Percentiles rank a stretch among this genome's conserved stretches.
Conservation (phyloP, 2,113 vertebrate genomes). For the Cynoglossus semilaevis region DNA sequence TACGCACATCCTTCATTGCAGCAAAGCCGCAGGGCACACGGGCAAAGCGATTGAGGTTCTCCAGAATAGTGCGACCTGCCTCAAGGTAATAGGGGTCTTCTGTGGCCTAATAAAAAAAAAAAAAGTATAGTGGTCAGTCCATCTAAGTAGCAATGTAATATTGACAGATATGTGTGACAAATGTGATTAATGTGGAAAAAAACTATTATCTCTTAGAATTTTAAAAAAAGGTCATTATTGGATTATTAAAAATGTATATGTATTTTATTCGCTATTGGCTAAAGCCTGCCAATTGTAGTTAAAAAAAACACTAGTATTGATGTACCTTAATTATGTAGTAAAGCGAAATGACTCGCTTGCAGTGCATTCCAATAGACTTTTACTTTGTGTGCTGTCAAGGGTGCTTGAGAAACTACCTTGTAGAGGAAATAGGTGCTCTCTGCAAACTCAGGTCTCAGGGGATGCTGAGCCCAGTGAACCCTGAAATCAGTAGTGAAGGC, state of each 20-base stretch:
- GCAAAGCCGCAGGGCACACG: slow-evolving; percentile 97
- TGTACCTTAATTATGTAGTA: neutral
- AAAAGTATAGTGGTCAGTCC: neutral
- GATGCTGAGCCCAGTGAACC: slow-evolving; percentile 98
- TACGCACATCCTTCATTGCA: slow-evolving; percentile 97
- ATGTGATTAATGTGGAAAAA: no score
- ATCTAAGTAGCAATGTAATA: no score
- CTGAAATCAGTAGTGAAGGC: slow-evolving; percentile 99
- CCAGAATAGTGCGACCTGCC: slow-evolving; percentile 93
- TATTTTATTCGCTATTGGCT: no score
- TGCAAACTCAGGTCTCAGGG: slow-evolving; percentile 96
- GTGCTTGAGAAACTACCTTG: slow-evolving; percentile 80
- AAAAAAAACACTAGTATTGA: neutral
- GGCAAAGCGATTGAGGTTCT: slow-evolving; percentile 96
- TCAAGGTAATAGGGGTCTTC: slow-evolving; percentile 97
- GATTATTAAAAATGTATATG: no score
- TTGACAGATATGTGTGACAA: no score
- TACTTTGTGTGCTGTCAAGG: neutral
- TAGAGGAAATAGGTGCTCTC: slow-evolving; percentile 99
- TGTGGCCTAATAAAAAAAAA: slow-evolving; percentile 81
- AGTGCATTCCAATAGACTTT: neutral
- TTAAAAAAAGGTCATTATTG: no score
- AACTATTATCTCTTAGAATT: no score
- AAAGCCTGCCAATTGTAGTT: no score
- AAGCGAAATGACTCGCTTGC: neutral